Conservation (phyloP, 2,888 invertebrate species). For the Cataglyphis altisquamis region DNA sequence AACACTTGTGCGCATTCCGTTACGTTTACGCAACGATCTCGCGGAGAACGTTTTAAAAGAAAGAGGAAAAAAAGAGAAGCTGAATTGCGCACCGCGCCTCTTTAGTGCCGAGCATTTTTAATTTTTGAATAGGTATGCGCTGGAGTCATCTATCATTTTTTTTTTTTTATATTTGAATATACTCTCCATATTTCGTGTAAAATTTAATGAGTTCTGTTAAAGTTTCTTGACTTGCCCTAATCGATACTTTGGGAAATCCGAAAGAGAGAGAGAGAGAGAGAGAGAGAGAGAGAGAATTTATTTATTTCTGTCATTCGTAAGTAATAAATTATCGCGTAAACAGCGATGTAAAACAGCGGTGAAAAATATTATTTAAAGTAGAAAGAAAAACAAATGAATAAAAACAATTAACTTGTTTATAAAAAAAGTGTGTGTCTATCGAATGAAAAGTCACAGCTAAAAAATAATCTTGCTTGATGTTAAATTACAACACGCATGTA, state of each 20-base stretch:
- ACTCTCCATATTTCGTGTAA: background rate
- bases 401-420: slow-evolving; percentile 29
- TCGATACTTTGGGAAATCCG: background rate
- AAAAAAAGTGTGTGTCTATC: background rate
- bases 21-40: slow-evolving; percentile 82
- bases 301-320: slow-evolving; percentile 13
- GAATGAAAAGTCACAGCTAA: slow-evolving; percentile 3
- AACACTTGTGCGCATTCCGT: slow-evolving; percentile 86
- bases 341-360: background rate
- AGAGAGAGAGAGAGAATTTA: background rate
- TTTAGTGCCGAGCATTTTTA: slow-evolving; percentile 62
- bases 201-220: background rate
- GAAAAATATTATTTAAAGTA: slow-evolving; percentile 11
- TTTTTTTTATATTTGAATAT: slow-evolving; percentile 8
- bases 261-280: background rate
- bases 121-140: slow-evolving; percentile 67
- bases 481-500: background rate
- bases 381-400: background rate
- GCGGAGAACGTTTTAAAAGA: slow-evolving; percentile 57
- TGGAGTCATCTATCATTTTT: background rate
- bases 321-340: slow-evolving; percentile 20
- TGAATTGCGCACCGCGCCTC: slow-evolving; percentile 26
- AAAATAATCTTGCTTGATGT: slow-evolving; percentile 9
- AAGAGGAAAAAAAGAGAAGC: slow-evolving; percentile 21
- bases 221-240: background rate